Evolutionary conservation across 2,888 invertebrate species (phyloP).

Genomic region (Perizoma affinitatum): DNA sequence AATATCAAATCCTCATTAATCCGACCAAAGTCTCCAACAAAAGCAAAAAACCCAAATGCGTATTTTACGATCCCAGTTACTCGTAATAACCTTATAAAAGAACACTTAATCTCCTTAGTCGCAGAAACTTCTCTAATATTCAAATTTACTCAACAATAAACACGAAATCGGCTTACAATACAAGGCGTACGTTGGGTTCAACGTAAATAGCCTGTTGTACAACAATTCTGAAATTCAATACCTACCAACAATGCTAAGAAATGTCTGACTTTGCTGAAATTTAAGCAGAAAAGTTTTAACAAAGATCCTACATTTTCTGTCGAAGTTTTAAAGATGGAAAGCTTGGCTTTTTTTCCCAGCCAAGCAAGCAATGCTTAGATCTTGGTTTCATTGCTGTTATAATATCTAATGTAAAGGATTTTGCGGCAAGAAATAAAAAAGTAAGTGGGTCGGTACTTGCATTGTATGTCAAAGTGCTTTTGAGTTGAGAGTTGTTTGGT

Average conservation of each 20-base stretch:
- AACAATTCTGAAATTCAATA: conserved; percentile 30
- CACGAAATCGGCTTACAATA: conserved; percentile 22
- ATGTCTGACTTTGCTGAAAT: conserved; percentile 16
- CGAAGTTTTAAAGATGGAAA: conserved; percentile 6
- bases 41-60: neutral
- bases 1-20: too few relatives aligned
- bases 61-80: conserved; percentile 5
- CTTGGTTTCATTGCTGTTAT: neutral
- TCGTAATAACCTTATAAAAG: conserved; percentile 8
- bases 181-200: conserved; percentile 19
- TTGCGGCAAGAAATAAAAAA: too few relatives aligned
- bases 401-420: too few relatives aligned
- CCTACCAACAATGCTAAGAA: conserved; percentile 18
- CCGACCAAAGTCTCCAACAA: too few relatives aligned
- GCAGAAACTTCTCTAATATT: conserved; percentile 16
- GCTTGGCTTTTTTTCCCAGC: neutral
- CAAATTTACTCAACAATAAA: conserved; percentile 24
- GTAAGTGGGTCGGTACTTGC: too few relatives aligned
- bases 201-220: conserved; percentile 26
- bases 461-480: too few relatives aligned
- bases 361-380: neutral
- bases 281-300: conserved; percentile 20
- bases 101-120: conserved; percentile 19
- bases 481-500: too few relatives aligned
- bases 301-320: conserved; percentile 13